These are phyloP conservation scores for Cephus pulcher DNA, from an alignment of 2,888 invertebrate species.

Conservation along the genomic window DNA sequence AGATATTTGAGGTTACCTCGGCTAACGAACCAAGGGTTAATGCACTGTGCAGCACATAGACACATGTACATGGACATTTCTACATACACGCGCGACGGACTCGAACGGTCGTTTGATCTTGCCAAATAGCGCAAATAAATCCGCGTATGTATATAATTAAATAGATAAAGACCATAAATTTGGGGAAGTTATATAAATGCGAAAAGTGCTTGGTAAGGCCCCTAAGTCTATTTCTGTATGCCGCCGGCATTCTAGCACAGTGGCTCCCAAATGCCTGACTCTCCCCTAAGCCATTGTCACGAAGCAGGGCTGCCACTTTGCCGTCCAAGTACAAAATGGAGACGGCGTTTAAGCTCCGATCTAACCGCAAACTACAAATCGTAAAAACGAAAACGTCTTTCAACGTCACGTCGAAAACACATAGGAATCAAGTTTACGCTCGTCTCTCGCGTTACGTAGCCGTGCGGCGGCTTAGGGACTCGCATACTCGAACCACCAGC, in stretches of 20 bases:
- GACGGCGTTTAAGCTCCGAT: background rate
- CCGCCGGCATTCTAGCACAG: slow-evolving; percentile 41
- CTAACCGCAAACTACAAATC: background rate
- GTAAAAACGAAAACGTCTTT: background rate
- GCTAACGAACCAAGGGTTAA: background rate
- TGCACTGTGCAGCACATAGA: background rate
- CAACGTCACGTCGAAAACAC: background rate
- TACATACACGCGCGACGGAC: background rate
- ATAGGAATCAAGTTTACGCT: background rate
- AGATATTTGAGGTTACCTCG: background rate
- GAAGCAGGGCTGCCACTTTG: background rate
- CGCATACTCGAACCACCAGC: too few species aligned
- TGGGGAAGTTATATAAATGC: slow-evolving; percentile 48
- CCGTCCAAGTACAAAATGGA: background rate
- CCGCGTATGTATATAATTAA: slow-evolving; percentile 42
- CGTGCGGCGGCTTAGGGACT: too few species aligned
- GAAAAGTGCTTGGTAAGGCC: slow-evolving; percentile 47
- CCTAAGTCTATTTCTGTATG: slow-evolving; percentile 48
- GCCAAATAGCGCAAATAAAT: slow-evolving; percentile 36
- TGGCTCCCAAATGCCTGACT: slow-evolving; percentile 40
- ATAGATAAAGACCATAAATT: slow-evolving; percentile 55
- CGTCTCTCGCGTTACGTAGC: background rate
- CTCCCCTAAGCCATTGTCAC: background rate
- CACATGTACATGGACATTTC: background rate
- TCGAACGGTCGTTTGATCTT: slow-evolving; percentile 8